Conservation (phyloP, 2,888 invertebrate genomes). For the Cylindroiulus punctatus region DNA sequence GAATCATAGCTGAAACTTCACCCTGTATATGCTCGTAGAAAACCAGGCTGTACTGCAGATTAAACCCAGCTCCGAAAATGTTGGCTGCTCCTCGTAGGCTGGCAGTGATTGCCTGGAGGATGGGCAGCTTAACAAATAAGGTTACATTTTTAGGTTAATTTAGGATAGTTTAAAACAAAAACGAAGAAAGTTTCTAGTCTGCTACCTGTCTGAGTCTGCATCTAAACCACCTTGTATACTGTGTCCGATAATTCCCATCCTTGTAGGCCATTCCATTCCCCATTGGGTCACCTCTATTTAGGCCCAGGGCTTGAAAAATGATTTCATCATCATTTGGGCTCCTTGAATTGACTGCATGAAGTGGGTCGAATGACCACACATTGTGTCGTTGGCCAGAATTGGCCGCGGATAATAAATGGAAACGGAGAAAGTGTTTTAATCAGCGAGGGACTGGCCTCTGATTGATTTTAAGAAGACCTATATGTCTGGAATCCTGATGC, state of each 20-base stretch:
- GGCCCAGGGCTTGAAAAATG: slow-evolving; percentile 34
- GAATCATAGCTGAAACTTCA: too few relatives aligned
- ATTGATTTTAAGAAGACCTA: slow-evolving; percentile 42
- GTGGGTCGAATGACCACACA: slow-evolving; percentile 28
- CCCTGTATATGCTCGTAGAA: too few relatives aligned
- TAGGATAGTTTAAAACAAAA: not conserved
- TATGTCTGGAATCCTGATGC: slow-evolving; percentile 34
- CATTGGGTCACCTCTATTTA: slow-evolving; percentile 5
- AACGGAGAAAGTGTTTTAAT: slow-evolving; percentile 42
- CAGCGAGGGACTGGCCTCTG: slow-evolving; percentile 31
- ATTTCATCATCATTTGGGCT: slow-evolving; percentile 31
- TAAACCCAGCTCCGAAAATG: too few relatives aligned
- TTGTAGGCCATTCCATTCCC: not conserved
- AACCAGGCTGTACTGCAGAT: too few relatives aligned
- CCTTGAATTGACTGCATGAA: not conserved
- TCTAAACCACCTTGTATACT: too few relatives aligned
- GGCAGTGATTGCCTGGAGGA: too few relatives aligned
- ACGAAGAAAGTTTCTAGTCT: not conserved
- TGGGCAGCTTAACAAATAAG: too few relatives aligned
- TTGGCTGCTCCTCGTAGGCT: too few relatives aligned
- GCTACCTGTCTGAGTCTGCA: too few relatives aligned
- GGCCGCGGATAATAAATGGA: slow-evolving; percentile 28
- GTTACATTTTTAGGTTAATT: too few relatives aligned
- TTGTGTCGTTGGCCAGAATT: slow-evolving; percentile 38
- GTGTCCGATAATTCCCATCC: not conserved